Percentiles rank a stretch among this genome's conserved stretches.
These are phyloP conservation scores for Lophius piscatorius DNA, from an alignment of 2,113 vertebrate genomes.

Conservation along the genomic window DNA sequence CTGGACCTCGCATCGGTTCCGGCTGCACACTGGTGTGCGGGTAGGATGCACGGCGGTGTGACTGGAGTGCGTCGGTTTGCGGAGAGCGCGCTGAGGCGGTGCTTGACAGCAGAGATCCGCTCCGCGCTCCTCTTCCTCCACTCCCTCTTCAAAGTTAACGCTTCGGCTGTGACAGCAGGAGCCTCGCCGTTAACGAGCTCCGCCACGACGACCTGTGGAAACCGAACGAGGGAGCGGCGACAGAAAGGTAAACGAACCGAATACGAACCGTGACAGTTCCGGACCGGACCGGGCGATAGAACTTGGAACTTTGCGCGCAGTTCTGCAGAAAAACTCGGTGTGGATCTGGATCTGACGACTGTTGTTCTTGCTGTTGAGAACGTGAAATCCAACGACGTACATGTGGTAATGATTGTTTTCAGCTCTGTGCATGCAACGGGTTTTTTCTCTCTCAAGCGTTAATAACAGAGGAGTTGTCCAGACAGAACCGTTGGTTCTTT, in stretches of 20 bases:
- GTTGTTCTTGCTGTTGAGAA: background rate
- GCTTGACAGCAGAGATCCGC: slow-evolving; percentile 57
- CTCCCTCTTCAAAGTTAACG: slow-evolving; percentile 36
- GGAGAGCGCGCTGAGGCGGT: slow-evolving; percentile 60
- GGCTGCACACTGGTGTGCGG: slow-evolving; percentile 9
- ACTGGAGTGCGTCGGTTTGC: slow-evolving; percentile 15
- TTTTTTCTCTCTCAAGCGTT: background rate
- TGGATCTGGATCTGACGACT: no score
- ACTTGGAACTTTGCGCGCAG: slow-evolving; percentile 25
- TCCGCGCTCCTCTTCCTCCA: slow-evolving; percentile 19
- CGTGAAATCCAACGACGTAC: no score
- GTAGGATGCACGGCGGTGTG: background rate
- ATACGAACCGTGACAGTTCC: slow-evolving; percentile 11
- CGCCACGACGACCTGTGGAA: slow-evolving; percentile 6
- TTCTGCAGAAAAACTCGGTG: background rate
- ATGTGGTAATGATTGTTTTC: no score
- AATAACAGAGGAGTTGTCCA: slow-evolving; percentile 28
- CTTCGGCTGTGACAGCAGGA: slow-evolving; percentile 3
- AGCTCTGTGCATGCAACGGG: background rate
- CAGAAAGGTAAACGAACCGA: slow-evolving; percentile 38
- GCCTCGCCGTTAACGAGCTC: background rate
- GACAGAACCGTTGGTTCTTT: background rate
- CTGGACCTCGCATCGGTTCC: no score
- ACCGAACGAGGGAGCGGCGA: background rate
- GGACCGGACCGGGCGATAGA: slow-evolving; percentile 17